These are phyloP conservation scores for pig (Sus scrofa) DNA, from an alignment of 2,113 vertebrate genomes.

Conservation along the genomic window DNA sequence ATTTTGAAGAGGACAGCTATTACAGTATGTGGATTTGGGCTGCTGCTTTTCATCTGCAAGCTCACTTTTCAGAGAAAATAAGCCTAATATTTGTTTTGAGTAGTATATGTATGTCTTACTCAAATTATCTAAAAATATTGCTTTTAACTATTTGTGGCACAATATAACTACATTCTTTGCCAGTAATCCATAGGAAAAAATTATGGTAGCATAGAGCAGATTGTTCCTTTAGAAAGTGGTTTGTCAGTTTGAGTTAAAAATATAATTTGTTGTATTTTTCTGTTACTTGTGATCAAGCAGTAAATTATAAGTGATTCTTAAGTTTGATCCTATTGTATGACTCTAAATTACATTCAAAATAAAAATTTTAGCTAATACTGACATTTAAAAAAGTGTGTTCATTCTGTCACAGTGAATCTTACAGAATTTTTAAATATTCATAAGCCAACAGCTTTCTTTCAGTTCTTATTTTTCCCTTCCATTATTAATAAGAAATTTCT, in stretches of 20 bases:
- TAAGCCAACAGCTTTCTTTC: constrained; percentile 33
- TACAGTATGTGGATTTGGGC: constrained; percentile 87
- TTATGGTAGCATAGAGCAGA: constrained; percentile 63
- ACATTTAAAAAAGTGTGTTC: constrained; percentile 51
- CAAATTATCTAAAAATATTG: constrained; percentile 23
- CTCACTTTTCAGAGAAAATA: constrained; percentile 81
- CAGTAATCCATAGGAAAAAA: constrained; percentile 60
- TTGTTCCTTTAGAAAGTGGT: constrained; percentile 65
- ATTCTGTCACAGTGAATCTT: constrained; percentile 41
- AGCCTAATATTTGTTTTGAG: constrained; percentile 49
- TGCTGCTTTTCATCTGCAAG: constrained; percentile 87
- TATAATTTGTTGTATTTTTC: constrained; percentile 61
- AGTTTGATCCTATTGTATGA: constrained; percentile 44
- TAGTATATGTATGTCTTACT: constrained; percentile 51
- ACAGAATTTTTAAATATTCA: constrained; percentile 26
- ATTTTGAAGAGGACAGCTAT: constrained; percentile 84
- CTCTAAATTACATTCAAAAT: constrained; percentile 77
- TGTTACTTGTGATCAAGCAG: constrained; percentile 75
- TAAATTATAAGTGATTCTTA: constrained; percentile 71
- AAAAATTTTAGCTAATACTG: constrained; percentile 70
- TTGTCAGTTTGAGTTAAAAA: constrained; percentile 66
- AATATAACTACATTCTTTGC: constrained; percentile 59
- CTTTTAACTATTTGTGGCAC: constrained; percentile 59
- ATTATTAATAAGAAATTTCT: constrained; percentile 47
- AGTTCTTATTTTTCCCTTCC: neutral